Conservation (phyloP, 1,140 invertebrate genomes). For the Tribolium madens region DNA sequence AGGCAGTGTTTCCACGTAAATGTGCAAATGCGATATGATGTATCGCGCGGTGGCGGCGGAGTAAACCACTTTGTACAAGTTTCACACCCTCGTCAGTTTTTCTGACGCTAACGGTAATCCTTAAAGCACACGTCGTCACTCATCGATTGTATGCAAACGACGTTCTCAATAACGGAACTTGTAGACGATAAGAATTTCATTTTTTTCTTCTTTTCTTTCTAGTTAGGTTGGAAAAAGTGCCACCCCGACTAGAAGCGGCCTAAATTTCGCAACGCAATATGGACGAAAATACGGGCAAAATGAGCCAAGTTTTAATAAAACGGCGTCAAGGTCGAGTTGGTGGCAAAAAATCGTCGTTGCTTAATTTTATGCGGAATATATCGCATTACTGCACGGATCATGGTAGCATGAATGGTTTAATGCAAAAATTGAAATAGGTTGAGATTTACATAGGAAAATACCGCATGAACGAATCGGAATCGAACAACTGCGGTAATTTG, state of each 20-base stretch:
- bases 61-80: constrained; percentile 50
- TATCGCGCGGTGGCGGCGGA: constrained; percentile 26
- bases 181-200: constrained; percentile 46
- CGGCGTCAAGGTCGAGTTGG: too few species aligned
- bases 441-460: constrained; percentile 6
- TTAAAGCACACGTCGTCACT: constrained; percentile 52
- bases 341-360: neutral
- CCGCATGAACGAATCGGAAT: neutral
- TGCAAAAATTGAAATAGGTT: neutral
- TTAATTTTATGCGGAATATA: constrained; percentile 5
- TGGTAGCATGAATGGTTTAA: constrained; percentile 1
- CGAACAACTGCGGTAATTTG: constrained; percentile 13
- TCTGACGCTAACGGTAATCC: constrained; percentile 48
- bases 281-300: neutral
- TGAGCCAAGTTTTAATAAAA: neutral
- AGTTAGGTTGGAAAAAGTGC: neutral
- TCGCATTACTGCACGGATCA: neutral
- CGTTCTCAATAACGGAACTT: constrained; percentile 45
- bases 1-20: neutral
- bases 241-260: neutral
- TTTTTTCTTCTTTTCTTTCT: constrained; percentile 26
- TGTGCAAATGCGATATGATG: constrained; percentile 46
- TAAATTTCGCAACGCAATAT: constrained; percentile 11
- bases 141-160: constrained; percentile 55
- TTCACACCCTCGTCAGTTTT: constrained; percentile 51